Base-by-base conservation (phyloP, 1,140 invertebrate species). In the Drosophila prosaltans region DNA sequence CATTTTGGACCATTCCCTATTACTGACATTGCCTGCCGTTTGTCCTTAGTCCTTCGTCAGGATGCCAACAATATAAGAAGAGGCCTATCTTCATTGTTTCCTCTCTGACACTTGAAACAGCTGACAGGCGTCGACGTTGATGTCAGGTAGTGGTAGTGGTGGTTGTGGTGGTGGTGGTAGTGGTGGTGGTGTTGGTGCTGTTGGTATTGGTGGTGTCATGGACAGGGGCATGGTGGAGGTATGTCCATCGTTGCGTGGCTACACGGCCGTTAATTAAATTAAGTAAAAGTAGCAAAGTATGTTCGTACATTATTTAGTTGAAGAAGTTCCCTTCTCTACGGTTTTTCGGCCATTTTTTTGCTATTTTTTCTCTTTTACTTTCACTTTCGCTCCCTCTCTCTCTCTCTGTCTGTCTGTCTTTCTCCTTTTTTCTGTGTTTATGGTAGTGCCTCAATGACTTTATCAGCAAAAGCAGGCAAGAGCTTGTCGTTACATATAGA, bases 221-320 rank as follows among this genome's bases (percentile, higher is more conserved):
- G 36, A 26, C 26, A 36, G 21, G 24, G 58, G 40, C 57, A 41
- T 28, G 45, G 11, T 32, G 60, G 55, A 55, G 59, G 65, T 10
- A 51, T 39, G 57, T 39, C 57, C 57, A 67, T 66, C 69, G 67
- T 72, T 76, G 79, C 69, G 67, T 69, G 85, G 76, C 68, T 69
- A 60, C 68, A 63, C 68, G 83, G 80, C 78, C 80, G 84, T 89
- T 89, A 89, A 89, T 89, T 89, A 84, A 89, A 89, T 89, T 89
- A 89, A 89, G 74, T 90, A 90, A 89, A 89, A 89, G 78, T 88
- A 83, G 83, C 83, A 79, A 88, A 88, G 78, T 88, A 85, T 82
- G 82, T 85, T 85, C 80, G 82, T 78, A 85, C 66, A 77, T 77
- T 78, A 78, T 78, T 78, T 78, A 78, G 75, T 63, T 72, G 28